Conservation (phyloP, 2,888 invertebrate species). For the Orthosia cruda region DNA sequence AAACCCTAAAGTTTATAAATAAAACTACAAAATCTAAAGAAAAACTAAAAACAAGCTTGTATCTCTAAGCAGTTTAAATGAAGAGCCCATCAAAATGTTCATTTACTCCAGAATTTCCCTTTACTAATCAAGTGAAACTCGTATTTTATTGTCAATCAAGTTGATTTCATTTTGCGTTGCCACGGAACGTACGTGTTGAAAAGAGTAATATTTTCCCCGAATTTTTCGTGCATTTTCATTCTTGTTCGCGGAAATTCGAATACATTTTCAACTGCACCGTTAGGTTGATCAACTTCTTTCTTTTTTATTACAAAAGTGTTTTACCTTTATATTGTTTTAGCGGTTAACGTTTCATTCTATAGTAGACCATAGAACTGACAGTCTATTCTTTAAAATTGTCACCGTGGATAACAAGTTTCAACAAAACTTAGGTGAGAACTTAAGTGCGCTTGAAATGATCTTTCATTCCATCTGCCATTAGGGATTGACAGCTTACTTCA, state of each 20-base stretch:
- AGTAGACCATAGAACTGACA: background rate
- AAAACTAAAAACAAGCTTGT: no score
- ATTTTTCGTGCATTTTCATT: conserved; percentile 30
- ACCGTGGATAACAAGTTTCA: no score
- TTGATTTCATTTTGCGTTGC: conserved; percentile 48
- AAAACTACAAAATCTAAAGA: background rate
- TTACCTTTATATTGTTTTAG: background rate
- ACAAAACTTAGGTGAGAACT: background rate
- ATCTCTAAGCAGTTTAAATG: conserved; percentile 11
- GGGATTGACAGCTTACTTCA: background rate
- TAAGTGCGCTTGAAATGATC: background rate
- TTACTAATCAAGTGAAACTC: conserved; percentile 43
- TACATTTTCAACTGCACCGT: conserved; percentile 27
- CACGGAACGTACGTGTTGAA: conserved; percentile 19
- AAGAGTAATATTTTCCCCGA: conserved; percentile 16
- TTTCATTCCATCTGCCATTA: background rate
- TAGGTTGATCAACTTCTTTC: background rate
- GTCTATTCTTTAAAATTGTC: background rate
- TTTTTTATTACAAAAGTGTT: background rate
- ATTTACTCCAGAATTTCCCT: conserved; percentile 10
- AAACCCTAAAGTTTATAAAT: no score
- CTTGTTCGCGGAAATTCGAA: conserved; percentile 9
- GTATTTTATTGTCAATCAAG: conserved; percentile 43
- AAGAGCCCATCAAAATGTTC: conserved; percentile 20
- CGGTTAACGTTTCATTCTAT: conserved; percentile 1